phyloP scores from a whole-genome alignment of 2,888 invertebrate species.

The Ligdia adustata region DNA sequence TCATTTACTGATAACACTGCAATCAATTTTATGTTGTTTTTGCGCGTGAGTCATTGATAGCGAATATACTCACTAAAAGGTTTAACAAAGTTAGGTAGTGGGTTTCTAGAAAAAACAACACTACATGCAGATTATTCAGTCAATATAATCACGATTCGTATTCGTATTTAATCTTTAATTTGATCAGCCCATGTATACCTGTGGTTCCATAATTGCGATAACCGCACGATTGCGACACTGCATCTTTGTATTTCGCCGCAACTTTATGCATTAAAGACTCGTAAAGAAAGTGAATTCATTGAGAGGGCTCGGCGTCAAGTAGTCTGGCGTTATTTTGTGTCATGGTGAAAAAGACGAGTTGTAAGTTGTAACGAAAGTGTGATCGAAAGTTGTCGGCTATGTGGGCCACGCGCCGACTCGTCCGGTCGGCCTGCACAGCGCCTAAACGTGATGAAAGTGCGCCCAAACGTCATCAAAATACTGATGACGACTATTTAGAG shows the following conservation, averaged over 20 bases:
- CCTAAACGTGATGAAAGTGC: conserved; percentile 26
- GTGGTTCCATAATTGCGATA: conserved; percentile 18
- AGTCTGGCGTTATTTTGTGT: conserved; percentile 64
- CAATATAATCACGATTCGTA: conserved; percentile 7
- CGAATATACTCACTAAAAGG: not conserved
- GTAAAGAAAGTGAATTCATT: conserved; percentile 64
- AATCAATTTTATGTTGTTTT: conserved; percentile 8
- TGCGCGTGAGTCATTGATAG: conserved; percentile 16
- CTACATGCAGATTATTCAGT: not conserved
- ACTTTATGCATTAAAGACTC: conserved; percentile 22
- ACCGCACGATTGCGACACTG: conserved; percentile 18
- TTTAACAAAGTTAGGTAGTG: conserved; percentile 4
- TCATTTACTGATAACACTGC: conserved; percentile 16
- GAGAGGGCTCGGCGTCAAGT: conserved; percentile 59
- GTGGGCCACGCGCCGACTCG: conserved; percentile 73
- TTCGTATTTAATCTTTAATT: conserved; percentile 15
- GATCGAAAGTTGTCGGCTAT: conserved; percentile 82
- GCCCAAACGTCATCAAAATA: conserved; percentile 16
- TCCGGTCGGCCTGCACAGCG: conserved; percentile 42
- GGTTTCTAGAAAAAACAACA: conserved; percentile 11
- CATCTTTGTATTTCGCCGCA: conserved; percentile 21
- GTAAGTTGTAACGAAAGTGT: conserved; percentile 71
- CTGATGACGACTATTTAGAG: conserved; percentile 18
- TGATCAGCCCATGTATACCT: conserved; percentile 18
- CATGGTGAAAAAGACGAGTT: conserved; percentile 66